Evolutionary conservation across 2,113 vertebrate species (phyloP).

Genomic region (Misgurnus anguillicaudatus): DNA sequence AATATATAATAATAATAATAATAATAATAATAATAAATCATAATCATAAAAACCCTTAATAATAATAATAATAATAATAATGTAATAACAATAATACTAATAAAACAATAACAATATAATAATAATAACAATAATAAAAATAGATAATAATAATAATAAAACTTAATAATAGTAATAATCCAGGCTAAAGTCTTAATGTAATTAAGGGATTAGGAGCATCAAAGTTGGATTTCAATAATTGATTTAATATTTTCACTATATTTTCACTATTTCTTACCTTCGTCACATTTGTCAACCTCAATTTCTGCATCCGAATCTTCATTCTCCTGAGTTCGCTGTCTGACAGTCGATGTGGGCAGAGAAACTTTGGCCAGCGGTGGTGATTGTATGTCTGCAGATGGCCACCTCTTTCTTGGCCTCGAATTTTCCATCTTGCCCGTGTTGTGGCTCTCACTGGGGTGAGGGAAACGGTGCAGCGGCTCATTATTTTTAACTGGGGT

Average conservation of each 20-base stretch:
- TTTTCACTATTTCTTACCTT: slow-evolving; percentile 73
- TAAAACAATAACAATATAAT: no score
- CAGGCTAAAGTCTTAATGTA: no score
- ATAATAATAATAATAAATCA: no score
- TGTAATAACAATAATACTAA: no score
- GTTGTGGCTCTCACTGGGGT: slow-evolving; percentile 33
- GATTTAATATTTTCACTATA: not conserved
- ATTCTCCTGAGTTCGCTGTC: slow-evolving; percentile 71
- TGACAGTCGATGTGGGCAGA: slow-evolving; percentile 35
- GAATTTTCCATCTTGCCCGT: slow-evolving; percentile 64
- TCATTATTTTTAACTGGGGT: slow-evolving; percentile 27
- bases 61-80: no score
- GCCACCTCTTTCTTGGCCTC: slow-evolving; percentile 78
- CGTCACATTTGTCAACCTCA: slow-evolving; percentile 91
- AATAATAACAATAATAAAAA: no score
- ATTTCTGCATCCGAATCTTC: slow-evolving; percentile 92
- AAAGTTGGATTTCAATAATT: no score
- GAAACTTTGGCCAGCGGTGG: slow-evolving; percentile 62
- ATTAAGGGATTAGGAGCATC: no score
- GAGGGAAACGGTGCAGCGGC: not conserved
- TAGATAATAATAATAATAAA: no score
- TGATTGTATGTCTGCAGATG: slow-evolving; percentile 64
- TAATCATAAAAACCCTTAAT: no score
- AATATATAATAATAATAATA: no score
- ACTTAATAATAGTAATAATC: no score